These are phyloP conservation scores for Brachionus koreanus DNA, from an alignment of 1,140 invertebrate genomes.

Conservation along the genomic window DNA sequence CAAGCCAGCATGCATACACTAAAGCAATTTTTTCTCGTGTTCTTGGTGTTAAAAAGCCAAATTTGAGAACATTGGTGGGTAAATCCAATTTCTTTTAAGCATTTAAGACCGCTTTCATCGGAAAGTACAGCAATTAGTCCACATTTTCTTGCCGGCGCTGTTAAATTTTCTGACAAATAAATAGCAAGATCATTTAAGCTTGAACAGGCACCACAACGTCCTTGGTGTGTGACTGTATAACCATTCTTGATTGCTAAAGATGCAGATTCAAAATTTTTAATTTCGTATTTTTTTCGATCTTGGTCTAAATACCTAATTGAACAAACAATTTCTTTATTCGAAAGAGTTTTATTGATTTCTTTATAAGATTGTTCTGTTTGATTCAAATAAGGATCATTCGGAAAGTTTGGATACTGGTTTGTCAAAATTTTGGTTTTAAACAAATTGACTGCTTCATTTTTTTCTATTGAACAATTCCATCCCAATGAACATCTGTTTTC, in stretches of 20 bases:
- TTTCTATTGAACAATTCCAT: not conserved
- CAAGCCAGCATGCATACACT: not conserved
- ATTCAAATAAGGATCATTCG: not conserved
- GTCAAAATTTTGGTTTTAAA: not conserved
- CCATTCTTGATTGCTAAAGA: not conserved
- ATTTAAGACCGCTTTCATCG: not conserved
- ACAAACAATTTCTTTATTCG: not conserved
- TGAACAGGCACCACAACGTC: conserved; percentile 16
- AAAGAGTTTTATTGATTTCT: not conserved
- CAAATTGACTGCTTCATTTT: not conserved
- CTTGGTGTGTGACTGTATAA: conserved; percentile 9
- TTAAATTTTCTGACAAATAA: conserved; percentile 14
- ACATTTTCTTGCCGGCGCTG: not conserved
- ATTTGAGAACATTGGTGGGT: conserved; percentile 11
- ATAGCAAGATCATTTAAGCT: conserved; percentile 9
- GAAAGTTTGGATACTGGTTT: conserved; percentile 9
- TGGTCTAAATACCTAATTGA: not conserved
- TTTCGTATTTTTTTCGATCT: not conserved
- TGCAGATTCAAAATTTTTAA: not conserved
- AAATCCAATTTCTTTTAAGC: conserved; percentile 2
- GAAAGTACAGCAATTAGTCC: not conserved
- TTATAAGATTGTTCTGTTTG: not conserved
- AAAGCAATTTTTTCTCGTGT: not conserved
- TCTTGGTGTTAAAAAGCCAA: conserved; percentile 34
- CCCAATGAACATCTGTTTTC: not conserved